Evolutionary conservation across 2,113 vertebrate species (phyloP).

Genomic region (Struthio camelus): DNA sequence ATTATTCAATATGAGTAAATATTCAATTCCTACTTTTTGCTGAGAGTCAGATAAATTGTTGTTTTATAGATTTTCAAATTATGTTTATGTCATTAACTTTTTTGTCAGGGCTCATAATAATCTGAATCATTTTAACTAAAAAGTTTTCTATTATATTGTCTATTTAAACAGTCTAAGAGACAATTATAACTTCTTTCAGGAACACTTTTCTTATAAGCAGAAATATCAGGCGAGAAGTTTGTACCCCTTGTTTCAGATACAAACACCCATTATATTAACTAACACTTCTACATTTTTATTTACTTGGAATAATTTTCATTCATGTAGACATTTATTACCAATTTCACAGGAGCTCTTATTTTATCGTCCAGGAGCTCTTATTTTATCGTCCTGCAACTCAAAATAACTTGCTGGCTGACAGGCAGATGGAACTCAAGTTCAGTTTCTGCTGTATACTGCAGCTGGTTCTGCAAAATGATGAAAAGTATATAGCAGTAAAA

Average conservation of each 20-base stretch:
- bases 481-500: neutral
- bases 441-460: neutral
- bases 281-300: neutral
- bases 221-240: conserved; percentile 5
- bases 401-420: conserved; percentile 23
- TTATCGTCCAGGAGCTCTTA: too few relatives aligned
- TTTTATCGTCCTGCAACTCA: neutral
- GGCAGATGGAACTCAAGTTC: neutral
- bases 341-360: conserved; percentile 6
- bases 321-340: neutral
- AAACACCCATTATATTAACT: neutral
- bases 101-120: neutral
- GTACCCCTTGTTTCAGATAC: neutral
- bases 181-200: neutral
- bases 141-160: neutral
- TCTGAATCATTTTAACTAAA: neutral
- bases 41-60: neutral
- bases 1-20: neutral
- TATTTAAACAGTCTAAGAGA: neutral
- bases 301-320: conserved; percentile 31
- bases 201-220: neutral
- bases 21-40: neutral
- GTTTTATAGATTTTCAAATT: neutral
- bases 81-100: neutral
- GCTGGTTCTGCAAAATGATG: neutral